Evolutionary conservation across 2,888 invertebrate genomes (phyloP).

Genomic region (Macrosiphum euphorbiae): DNA sequence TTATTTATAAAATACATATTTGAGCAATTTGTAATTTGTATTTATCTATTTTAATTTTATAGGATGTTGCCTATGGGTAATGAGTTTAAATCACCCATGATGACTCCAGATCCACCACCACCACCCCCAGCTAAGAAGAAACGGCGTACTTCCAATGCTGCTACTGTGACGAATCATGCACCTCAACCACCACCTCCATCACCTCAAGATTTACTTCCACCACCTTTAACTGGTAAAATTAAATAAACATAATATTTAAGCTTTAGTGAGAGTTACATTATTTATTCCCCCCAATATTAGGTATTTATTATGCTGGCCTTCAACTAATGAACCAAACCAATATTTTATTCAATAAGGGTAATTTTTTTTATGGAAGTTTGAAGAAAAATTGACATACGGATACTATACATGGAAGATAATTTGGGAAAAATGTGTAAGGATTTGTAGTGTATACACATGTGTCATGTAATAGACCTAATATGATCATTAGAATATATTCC

Average conservation of each 20-base stretch:
- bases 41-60: constrained; percentile 49
- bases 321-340: constrained; percentile 30
- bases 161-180: constrained; percentile 73
- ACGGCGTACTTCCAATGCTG: constrained; percentile 83
- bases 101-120: constrained; percentile 67
- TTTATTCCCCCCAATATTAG: constrained; percentile 39
- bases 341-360: constrained; percentile 29
- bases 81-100: constrained; percentile 70
- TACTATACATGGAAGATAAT: constrained; percentile 11
- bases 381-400: constrained; percentile 4
- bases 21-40: background rate
- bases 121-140: constrained; percentile 81
- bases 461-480: background rate
- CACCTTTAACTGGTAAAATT: constrained; percentile 79
- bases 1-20: background rate
- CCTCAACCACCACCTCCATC: constrained; percentile 76
- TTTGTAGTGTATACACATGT: background rate
- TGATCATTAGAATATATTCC: constrained; percentile 2
- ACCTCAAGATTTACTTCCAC: constrained; percentile 83
- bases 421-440: constrained; percentile 34
- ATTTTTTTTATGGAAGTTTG: constrained; percentile 33
- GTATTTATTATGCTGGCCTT: constrained; percentile 7
- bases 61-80: constrained; percentile 76
- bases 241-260: background rate
- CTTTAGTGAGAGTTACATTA: background rate